phyloP scores from a whole-genome alignment of 2,113 vertebrate species.

The Amblyornis subalaris region DNA sequence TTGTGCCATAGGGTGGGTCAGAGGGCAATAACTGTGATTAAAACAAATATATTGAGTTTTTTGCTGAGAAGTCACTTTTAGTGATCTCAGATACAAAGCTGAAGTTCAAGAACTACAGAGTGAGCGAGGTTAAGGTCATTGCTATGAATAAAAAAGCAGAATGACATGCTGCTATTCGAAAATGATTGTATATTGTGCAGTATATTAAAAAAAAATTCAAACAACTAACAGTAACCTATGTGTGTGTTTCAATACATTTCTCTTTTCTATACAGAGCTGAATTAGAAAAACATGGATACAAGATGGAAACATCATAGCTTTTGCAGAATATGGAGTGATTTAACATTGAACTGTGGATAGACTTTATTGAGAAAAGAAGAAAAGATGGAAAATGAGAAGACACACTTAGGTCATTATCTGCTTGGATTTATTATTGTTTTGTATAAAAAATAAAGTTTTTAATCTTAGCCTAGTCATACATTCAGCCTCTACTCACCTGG shows the following conservation, averaged over 20 bases:
- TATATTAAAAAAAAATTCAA: not conserved
- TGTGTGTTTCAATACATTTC: not conserved
- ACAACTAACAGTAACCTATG: not conserved
- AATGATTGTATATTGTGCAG: not conserved
- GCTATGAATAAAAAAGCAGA: not conserved
- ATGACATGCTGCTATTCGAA: not conserved
- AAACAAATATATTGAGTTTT: not conserved
- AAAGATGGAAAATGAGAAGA: slow-evolving; percentile 11
- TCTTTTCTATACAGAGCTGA: slow-evolving; percentile 83
- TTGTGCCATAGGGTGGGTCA: not conserved
- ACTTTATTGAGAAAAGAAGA: slow-evolving; percentile 7
- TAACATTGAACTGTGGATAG: slow-evolving; percentile 56
- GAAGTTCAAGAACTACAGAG: not conserved
- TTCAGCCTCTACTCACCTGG: not conserved
- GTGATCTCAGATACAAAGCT: not conserved
- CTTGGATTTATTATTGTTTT: slow-evolving; percentile 62
- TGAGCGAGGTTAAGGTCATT: not conserved
- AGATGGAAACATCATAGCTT: slow-evolving; percentile 97
- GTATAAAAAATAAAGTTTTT: slow-evolving; percentile 68
- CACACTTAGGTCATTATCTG: not conserved
- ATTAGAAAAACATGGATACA: slow-evolving; percentile 98
- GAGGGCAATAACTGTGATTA: not conserved
- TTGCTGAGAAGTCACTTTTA: not conserved
- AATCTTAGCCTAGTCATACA: not conserved
- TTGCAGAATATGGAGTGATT: slow-evolving; percentile 18